These are phyloP conservation scores for Drosophila gunungcola DNA, from an alignment of 1,140 invertebrate species.

Conservation along the genomic window DNA sequence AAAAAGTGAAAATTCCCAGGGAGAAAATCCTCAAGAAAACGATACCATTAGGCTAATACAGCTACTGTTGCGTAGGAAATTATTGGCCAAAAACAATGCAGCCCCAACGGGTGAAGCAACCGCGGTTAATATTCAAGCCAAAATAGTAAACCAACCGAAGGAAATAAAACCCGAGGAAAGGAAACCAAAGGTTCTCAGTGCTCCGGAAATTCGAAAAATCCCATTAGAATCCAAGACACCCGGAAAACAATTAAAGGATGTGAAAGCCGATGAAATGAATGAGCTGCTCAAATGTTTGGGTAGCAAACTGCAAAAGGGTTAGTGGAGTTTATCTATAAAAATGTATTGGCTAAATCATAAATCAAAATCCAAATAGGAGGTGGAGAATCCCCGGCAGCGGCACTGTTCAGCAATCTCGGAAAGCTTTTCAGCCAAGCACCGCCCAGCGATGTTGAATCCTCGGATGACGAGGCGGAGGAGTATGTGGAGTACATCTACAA, in stretches of 20 bases:
- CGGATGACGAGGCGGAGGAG: conserved; percentile 81
- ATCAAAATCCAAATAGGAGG: conserved; percentile 16
- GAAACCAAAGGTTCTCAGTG: conserved; percentile 7
- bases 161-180: conserved; percentile 23
- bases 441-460: conserved; percentile 66
- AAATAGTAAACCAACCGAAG: conserved; percentile 1
- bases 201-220: conserved; percentile 4
- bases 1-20: not conserved
- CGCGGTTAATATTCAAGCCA: not conserved
- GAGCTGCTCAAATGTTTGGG: conserved; percentile 54
- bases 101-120: not conserved
- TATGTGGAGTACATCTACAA: conserved; percentile 82
- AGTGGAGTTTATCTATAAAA: not conserved
- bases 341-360: not conserved
- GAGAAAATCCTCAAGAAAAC: not conserved
- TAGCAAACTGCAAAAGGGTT: conserved; percentile 63
- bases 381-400: conserved; percentile 39
- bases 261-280: conserved; percentile 36
- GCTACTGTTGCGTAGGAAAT: conserved; percentile 59
- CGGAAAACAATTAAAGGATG: conserved; percentile 1
- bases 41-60: conserved; percentile 58
- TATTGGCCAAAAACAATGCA: conserved; percentile 48
- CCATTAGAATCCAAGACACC: not conserved
- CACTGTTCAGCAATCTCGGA: conserved; percentile 66
- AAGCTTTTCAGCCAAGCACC: conserved; percentile 72